A percentile compares a stretch with the other conserved stretches of the same genome.
These are phyloP conservation scores for Petrolisthes manimaculis DNA, from an alignment of 2,888 invertebrate genomes.

Conservation along the genomic window DNA sequence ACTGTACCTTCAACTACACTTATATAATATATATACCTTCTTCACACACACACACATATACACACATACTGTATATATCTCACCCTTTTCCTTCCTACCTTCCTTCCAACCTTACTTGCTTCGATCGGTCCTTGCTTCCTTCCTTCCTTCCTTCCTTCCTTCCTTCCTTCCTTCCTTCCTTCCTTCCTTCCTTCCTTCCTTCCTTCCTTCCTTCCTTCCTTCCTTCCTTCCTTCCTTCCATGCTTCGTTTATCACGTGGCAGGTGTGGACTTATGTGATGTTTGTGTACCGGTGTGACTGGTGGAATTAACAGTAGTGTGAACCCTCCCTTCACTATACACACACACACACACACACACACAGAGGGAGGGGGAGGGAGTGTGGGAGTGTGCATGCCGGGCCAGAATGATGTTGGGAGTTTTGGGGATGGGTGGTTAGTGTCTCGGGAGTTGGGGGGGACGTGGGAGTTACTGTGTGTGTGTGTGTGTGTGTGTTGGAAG, in stretches of 20 bases:
- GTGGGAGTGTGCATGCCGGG: too few species aligned
- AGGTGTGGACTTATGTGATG: not conserved
- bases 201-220: not conserved
- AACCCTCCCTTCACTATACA: not conserved
- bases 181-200: not conserved
- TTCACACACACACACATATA: too few species aligned
- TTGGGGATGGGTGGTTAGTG: too few species aligned
- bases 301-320: not conserved
- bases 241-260: not conserved
- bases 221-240: not conserved
- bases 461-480: not conserved
- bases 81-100: not conserved
- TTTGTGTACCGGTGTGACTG: not conserved
- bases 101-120: too few species aligned
- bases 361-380: too few species aligned
- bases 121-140: too few species aligned
- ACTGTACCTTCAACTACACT: not conserved
- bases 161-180: not conserved
- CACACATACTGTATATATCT: too few species aligned
- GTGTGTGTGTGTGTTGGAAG: not conserved
- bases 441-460: too few species aligned
- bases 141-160: not conserved
- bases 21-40: too few species aligned
- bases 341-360: too few species aligned
- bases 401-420: too few species aligned